A percentile compares a stretch with the other conserved stretches of the same genome.
phyloP scores from a whole-genome alignment of 2,797 vertebrate species.

The Hozukius guyotensis region DNA sequence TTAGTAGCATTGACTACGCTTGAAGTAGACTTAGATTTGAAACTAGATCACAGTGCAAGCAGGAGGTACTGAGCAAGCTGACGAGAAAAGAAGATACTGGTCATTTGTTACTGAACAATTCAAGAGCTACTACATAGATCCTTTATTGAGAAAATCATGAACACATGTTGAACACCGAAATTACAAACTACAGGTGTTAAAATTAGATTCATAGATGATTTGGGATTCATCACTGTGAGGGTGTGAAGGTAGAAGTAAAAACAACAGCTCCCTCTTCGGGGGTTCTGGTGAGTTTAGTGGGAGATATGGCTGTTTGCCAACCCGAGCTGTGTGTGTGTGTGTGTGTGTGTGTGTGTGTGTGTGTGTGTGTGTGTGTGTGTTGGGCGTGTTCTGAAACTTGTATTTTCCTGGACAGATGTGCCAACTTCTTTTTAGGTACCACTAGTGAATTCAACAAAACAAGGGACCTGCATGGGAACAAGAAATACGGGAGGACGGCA shows the following conservation, averaged over 20 bases:
- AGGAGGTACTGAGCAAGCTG: not conserved
- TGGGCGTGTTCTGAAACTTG: slow-evolving; percentile 47
- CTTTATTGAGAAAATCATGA: not conserved
- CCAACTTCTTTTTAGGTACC: slow-evolving; percentile 38
- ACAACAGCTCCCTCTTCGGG: slow-evolving; percentile 75
- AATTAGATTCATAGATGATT: slow-evolving; percentile 10
- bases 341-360: not conserved
- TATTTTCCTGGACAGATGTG: slow-evolving; percentile 48
- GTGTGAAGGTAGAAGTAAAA: slow-evolving; percentile 32
- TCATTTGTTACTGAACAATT: not conserved
- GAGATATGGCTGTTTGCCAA: slow-evolving; percentile 51
- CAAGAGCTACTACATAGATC: not conserved
- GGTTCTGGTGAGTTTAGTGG: slow-evolving; percentile 41
- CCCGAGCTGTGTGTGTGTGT: not conserved
- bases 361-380: not conserved
- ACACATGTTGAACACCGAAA: slow-evolving; percentile 3
- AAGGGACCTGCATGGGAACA: slow-evolving; percentile 41
- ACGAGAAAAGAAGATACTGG: not conserved
- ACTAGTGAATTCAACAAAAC: slow-evolving; percentile 50
- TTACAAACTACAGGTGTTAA: slow-evolving; percentile 5
- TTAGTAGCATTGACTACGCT: not conserved
- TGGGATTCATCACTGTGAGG: slow-evolving; percentile 8
- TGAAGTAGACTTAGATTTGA: not conserved
- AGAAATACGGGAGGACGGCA: not conserved
- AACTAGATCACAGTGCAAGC: not conserved